A percentile compares a stretch with the other conserved stretches of the same genome.
Conservation (phyloP, 2,113 vertebrate species). For the Seriola aureovittata region DNA sequence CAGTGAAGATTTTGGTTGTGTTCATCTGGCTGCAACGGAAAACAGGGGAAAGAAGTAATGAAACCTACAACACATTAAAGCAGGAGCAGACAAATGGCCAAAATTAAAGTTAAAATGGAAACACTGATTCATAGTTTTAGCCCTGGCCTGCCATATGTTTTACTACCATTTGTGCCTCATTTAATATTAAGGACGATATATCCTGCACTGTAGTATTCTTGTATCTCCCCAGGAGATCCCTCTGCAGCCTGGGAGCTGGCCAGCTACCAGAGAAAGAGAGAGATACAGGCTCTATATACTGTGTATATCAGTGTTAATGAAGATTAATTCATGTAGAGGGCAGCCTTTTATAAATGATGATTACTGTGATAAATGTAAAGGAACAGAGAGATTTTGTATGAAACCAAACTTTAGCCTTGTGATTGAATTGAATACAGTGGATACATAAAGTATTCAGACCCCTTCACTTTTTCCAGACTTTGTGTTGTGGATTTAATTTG, state of each 20-base stretch:
- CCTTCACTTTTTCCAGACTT: not conserved
- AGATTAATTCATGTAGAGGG: conserved; percentile 55
- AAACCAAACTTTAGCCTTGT: not conserved
- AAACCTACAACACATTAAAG: conserved; percentile 26
- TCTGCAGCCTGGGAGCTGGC: conserved; percentile 44
- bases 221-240: conserved; percentile 52
- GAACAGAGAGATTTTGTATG: conserved; percentile 1
- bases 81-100: conserved; percentile 49
- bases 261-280: conserved; percentile 20
- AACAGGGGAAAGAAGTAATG: conserved; percentile 33
- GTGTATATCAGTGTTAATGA: conserved; percentile 48
- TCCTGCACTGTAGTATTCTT: conserved; percentile 26
- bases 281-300: conserved; percentile 4
- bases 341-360: conserved; percentile 34
- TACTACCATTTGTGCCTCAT: conserved; percentile 54
- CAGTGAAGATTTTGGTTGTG: not conserved
- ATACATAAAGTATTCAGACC: not conserved
- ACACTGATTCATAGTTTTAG: conserved; percentile 63
- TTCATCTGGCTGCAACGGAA: not conserved
- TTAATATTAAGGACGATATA: conserved; percentile 67
- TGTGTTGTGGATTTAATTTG: not conserved
- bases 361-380: conserved; percentile 54
- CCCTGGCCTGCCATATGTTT: conserved; percentile 49
- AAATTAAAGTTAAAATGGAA: conserved; percentile 63
- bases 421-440: not conserved